phyloP scores from a whole-genome alignment of 1,140 invertebrate species.

The Camponotus pennsylvanicus region DNA sequence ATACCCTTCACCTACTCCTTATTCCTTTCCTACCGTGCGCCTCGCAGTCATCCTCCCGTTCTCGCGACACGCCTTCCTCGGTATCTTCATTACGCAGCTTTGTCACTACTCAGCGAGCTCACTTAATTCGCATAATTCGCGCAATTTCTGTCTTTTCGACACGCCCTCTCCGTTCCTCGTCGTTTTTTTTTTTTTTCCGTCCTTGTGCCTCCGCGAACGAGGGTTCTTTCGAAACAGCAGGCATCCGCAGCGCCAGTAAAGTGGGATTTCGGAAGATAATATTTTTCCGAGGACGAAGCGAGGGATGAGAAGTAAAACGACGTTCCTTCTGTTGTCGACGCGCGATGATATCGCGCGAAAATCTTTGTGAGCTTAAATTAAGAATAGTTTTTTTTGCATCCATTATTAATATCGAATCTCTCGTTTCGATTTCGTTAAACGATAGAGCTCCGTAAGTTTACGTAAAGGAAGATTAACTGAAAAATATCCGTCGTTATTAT shows the following conservation, averaged over 20 bases:
- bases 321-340: background rate
- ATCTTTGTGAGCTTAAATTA: background rate
- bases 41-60: background rate
- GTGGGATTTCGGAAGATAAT: constrained; percentile 37
- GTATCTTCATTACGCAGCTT: constrained; percentile 71
- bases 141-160: constrained; percentile 62
- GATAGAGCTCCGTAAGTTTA: background rate
- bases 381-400: background rate
- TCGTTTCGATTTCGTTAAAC: background rate
- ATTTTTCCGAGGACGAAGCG: constrained; percentile 31
- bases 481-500: background rate
- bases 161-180: constrained; percentile 18
- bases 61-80: constrained; percentile 54
- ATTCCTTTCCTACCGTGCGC: constrained; percentile 22
- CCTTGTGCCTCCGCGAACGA: constrained; percentile 34
- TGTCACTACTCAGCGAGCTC: constrained; percentile 66
- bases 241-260: background rate
- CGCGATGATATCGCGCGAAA: background rate
- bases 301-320: constrained; percentile 25
- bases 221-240: constrained; percentile 51
- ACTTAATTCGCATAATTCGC: constrained; percentile 67
- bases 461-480: background rate
- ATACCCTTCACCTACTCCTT: constrained; percentile 53
- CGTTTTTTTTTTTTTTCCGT: constrained; percentile 26
- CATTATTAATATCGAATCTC: background rate